These are phyloP conservation scores for Atlantisia rogersi DNA, from an alignment of 2,113 vertebrate genomes.

Conservation along the genomic window DNA sequence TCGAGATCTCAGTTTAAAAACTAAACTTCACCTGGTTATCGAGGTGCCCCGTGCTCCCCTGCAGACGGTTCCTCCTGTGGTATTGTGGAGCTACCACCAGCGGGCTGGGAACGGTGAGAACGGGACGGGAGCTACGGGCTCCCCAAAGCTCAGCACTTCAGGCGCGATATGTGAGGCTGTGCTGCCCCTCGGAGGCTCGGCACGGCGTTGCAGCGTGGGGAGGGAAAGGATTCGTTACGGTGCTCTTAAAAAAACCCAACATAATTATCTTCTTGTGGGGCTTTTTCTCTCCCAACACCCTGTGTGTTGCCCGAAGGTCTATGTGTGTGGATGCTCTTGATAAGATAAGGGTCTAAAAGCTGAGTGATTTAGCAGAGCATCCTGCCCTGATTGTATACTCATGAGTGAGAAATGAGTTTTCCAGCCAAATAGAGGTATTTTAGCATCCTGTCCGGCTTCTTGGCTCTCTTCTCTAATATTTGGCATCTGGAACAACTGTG, in stretches of 20 bases:
- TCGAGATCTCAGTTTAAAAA: constrained; percentile 23
- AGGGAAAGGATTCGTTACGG: neutral
- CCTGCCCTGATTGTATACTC: neutral
- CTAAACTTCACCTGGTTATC: constrained; percentile 18
- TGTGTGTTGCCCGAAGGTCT: neutral
- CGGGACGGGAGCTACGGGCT: neutral
- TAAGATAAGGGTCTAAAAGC: neutral
- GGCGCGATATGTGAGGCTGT: neutral
- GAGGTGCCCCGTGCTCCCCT: neutral
- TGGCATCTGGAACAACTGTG: neutral
- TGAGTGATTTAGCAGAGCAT: neutral
- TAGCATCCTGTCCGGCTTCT: neutral
- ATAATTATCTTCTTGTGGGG: too few relatives aligned
- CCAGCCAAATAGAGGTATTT: neutral
- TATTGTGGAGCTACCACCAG: neutral
- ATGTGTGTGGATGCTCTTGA: neutral
- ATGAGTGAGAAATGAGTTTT: neutral
- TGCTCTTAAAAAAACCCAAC: neutral
- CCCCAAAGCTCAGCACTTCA: neutral
- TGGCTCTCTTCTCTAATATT: neutral
- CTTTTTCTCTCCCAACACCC: neutral
- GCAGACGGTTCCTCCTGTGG: neutral
- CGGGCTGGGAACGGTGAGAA: neutral
- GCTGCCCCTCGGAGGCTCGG: constrained; percentile 30
- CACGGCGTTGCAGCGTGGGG: neutral